Evolutionary conservation across 1,140 invertebrate genomes (phyloP), one percentile per base, ranked within the genome.

Genomic region (Pogonomyrmex californicus): DNA sequence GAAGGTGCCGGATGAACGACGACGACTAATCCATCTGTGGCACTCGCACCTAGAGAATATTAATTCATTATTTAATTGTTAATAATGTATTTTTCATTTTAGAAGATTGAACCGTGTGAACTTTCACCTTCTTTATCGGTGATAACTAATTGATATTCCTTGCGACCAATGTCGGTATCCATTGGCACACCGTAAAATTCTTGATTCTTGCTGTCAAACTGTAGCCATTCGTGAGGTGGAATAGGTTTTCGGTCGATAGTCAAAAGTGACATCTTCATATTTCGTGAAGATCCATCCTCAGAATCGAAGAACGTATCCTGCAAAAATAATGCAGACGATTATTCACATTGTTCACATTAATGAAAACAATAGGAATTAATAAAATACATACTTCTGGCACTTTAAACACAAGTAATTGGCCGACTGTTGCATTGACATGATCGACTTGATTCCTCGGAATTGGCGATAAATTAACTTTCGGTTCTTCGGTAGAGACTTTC

Each of bases 271-370:
- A 99, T 96, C 65, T 97, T 96, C 88, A 99, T 95, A 81, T 97
- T 96, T 49, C 96, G 94, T 0, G 97, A 97, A 81, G 97, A 97
- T 30, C 97, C 97, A 93, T 98, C 98, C 94, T 99, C 97, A 1
- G 97, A 97, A 96, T 99, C 99, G 93, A 97, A 98, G 95, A 99
- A 99, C 0, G 98, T 98, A 91, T 99, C 98, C 96, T 98, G 91
- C 10, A 94, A 94, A 77, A 56, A 73, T 38, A 12, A 14, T 17
- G 51, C 30, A 71, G 30, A 56, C 3, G 30, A 36, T 75, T 47
- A 60, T 12, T 5, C 14, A 30, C 23, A 62, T 60, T 47, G 30
- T 56, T 44, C 1, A 2, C 7, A 17, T 30, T 4, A 7, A 51
- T 23, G 30, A 38, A 78, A 23, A 54, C 23, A 10, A 75, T 60